Percentiles rank a stretch among this genome's conserved stretches.
Conservation (phyloP, 2,113 vertebrate genomes). For the Sebastes schlegelii region DNA sequence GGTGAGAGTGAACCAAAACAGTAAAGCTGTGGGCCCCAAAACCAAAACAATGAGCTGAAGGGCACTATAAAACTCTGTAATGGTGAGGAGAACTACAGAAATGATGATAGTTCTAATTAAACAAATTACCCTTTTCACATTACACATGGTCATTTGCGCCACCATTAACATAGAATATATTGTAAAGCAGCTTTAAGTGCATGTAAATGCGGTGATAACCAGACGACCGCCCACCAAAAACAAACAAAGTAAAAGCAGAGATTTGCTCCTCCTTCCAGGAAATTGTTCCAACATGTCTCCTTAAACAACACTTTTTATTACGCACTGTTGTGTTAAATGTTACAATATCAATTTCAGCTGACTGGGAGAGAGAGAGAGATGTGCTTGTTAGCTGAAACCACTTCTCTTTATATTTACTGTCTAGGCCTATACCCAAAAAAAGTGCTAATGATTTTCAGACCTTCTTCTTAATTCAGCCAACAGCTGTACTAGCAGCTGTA, state of each 20-base stretch:
- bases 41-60: too few species aligned
- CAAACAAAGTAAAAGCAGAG: constrained; percentile 1
- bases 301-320: constrained; percentile 18
- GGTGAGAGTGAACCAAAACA: too few species aligned
- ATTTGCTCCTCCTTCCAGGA: constrained; percentile 10
- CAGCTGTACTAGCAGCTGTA: constrained; percentile 62
- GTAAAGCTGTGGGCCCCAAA: too few species aligned
- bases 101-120: background rate
- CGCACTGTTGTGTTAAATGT: constrained; percentile 42
- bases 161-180: background rate
- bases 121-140: background rate
- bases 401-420: constrained; percentile 46
- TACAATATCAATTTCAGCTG: constrained; percentile 44
- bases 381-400: constrained; percentile 41
- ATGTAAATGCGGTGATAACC: background rate
- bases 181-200: background rate
- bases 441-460: constrained; percentile 63
- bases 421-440: background rate
- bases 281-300: constrained; percentile 24
- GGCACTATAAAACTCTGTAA: too few species aligned
- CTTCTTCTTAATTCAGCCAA: constrained; percentile 36
- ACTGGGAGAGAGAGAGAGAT: constrained; percentile 17
- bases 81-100: background rate
- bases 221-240: background rate
- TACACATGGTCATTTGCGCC: background rate